Evolutionary conservation across 2,888 invertebrate species (phyloP).

Genomic region (Nebria salina): DNA sequence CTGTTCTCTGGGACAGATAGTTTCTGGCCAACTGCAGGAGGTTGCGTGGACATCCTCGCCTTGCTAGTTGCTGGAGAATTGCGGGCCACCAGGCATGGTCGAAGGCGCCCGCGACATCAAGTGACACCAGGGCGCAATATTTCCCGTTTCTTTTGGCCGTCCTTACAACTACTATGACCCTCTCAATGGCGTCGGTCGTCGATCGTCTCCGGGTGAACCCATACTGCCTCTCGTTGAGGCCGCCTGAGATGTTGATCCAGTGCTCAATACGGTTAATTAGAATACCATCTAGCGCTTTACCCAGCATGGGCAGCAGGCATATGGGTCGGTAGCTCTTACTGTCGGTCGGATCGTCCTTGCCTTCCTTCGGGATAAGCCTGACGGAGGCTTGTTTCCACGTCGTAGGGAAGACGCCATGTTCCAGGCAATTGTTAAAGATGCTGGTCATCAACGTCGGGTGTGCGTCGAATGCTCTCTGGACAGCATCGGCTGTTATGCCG

Average conservation of each 20-base stretch:
- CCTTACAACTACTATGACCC: neutral
- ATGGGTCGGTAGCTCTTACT: slow-evolving; percentile 45
- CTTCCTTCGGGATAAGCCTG: slow-evolving; percentile 52
- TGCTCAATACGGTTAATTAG: slow-evolving; percentile 28
- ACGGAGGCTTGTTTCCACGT: slow-evolving; percentile 50
- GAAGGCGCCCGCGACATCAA: slow-evolving; percentile 41
- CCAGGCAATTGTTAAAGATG: slow-evolving; percentile 31
- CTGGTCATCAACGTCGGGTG: slow-evolving; percentile 6
- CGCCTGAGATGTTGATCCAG: neutral
- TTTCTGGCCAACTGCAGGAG: slow-evolving; percentile 7
- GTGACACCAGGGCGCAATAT: slow-evolving; percentile 44
- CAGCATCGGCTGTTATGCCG: slow-evolving; percentile 38
- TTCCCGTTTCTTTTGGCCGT: slow-evolving; percentile 21
- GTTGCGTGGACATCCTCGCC: slow-evolving; percentile 47
- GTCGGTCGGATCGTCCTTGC: slow-evolving; percentile 43
- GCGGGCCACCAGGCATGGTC: slow-evolving; percentile 54
- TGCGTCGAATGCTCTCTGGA: slow-evolving; percentile 12
- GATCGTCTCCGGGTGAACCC: slow-evolving; percentile 29
- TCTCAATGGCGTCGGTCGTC: slow-evolving; percentile 38
- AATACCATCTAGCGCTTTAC: slow-evolving; percentile 32
- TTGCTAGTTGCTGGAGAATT: slow-evolving; percentile 43
- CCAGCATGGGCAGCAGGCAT: slow-evolving; percentile 37
- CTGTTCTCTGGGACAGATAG: slow-evolving; percentile 17
- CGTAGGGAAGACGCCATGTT: slow-evolving; percentile 22
- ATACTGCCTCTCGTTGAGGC: slow-evolving; percentile 26